Evolutionary conservation across 1,140 invertebrate genomes (phyloP).

Genomic region (Lepidotrigona ventralis): DNA sequence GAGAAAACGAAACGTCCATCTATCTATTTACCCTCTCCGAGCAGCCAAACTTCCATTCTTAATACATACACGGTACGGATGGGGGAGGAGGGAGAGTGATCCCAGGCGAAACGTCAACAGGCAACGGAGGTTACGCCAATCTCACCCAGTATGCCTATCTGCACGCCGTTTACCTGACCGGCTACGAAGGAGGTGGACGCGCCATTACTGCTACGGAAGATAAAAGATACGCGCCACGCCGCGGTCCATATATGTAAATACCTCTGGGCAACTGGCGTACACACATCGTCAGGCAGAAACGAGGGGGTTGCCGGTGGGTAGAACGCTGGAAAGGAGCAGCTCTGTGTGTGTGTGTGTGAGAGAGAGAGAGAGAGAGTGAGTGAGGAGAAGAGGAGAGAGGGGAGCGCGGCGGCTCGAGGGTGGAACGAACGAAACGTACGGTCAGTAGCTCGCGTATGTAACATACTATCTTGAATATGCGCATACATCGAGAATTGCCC

Average conservation of each 20-base stretch:
- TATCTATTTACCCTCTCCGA: no score
- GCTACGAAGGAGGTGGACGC: slow-evolving; percentile 61
- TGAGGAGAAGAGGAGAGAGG: no score
- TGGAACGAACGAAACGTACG: slow-evolving; percentile 65
- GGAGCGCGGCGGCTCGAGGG: slow-evolving; percentile 45
- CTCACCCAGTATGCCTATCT: slow-evolving; percentile 66
- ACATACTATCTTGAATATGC: slow-evolving; percentile 81
- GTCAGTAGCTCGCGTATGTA: slow-evolving; percentile 77
- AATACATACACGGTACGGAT: not conserved
- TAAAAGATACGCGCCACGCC: slow-evolving; percentile 71
- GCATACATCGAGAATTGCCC: slow-evolving; percentile 76
- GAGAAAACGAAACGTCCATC: no score
- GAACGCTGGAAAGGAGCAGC: slow-evolving; percentile 48
- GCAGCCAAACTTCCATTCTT: not conserved
- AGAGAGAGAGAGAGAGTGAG: no score
- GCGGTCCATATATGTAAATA: slow-evolving; percentile 79
- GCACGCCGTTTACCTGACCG: slow-evolving; percentile 58
- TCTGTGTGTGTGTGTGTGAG: not conserved
- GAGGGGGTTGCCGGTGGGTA: slow-evolving; percentile 57
- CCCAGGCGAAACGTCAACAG: slow-evolving; percentile 30
- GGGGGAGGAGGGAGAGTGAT: not conserved
- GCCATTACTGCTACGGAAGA: slow-evolving; percentile 72
- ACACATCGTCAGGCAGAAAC: slow-evolving; percentile 59
- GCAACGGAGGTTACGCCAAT: slow-evolving; percentile 50
- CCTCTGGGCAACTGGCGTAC: slow-evolving; percentile 74